Evolutionary conservation across 2,797 vertebrate genomes (phyloP).

Genomic region (Enteromius fasciolatus): DNA sequence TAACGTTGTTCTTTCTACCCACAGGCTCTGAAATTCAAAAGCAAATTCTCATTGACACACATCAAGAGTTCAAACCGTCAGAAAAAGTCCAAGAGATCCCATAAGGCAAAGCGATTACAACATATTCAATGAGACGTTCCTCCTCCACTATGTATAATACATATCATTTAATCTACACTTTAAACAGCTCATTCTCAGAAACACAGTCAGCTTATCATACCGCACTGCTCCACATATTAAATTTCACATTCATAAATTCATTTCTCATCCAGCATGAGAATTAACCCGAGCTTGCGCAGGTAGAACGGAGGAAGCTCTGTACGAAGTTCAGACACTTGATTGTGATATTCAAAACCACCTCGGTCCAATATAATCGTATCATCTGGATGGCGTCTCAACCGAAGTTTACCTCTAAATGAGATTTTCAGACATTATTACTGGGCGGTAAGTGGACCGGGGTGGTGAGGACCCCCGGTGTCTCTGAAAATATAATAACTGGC

Average conservation of each 20-base stretch:
- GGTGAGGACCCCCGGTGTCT: slow-evolving; percentile 51
- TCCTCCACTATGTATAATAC: slow-evolving; percentile 21
- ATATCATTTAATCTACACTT: slow-evolving; percentile 36
- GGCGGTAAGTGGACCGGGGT: slow-evolving; percentile 52
- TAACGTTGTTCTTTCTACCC: slow-evolving; percentile 96
- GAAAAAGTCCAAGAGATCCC: slow-evolving; percentile 13
- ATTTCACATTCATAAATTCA: slow-evolving; percentile 49
- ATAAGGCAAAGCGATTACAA: not conserved
- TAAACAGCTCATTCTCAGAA: slow-evolving; percentile 33
- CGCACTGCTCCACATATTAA: slow-evolving; percentile 33
- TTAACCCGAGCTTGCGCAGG: slow-evolving; percentile 25
- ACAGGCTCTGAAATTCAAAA: slow-evolving; percentile 84
- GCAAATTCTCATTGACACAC: slow-evolving; percentile 45
- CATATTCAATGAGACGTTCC: slow-evolving; percentile 10
- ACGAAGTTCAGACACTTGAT: slow-evolving; percentile 35
- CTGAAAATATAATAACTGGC: slow-evolving; percentile 59
- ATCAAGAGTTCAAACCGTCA: slow-evolving; percentile 19
- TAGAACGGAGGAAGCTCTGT: slow-evolving; percentile 15
- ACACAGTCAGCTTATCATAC: slow-evolving; percentile 21
- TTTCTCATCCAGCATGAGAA: slow-evolving; percentile 7
- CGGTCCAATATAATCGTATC: slow-evolving; percentile 55
- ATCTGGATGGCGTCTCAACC: slow-evolving; percentile 54
- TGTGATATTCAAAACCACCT: slow-evolving; percentile 55
- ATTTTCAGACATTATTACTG: slow-evolving; percentile 60
- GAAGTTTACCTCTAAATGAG: slow-evolving; percentile 58